phyloP scores from a whole-genome alignment of 2,113 vertebrate species.

The Epinephelus lanceolatus region DNA sequence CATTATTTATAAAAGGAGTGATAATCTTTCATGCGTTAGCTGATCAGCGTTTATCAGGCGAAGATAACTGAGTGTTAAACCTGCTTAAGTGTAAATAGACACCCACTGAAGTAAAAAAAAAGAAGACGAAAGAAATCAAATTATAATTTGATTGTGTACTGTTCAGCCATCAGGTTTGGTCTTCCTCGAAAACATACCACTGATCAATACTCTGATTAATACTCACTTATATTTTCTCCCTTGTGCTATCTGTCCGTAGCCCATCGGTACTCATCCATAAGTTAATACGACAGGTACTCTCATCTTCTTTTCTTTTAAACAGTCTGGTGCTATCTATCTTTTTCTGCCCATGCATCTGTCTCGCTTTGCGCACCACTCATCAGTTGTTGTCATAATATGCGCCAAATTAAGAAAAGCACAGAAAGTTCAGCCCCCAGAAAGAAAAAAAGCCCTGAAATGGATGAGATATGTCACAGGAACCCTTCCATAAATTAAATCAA shows the following conservation, averaged over 20 bases:
- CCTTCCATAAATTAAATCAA: slow-evolving; percentile 43
- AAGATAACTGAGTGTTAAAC: slow-evolving; percentile 14
- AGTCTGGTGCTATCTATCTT: background rate
- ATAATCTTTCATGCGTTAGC: slow-evolving; percentile 11
- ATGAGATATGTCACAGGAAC: slow-evolving; percentile 30
- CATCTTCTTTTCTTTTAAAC: background rate
- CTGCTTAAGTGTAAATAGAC: background rate
- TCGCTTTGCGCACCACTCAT: background rate
- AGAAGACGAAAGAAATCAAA: background rate
- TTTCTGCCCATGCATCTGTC: background rate
- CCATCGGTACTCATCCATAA: background rate
- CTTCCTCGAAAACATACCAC: slow-evolving; percentile 12
- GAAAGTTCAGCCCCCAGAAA: background rate
- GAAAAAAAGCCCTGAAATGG: background rate
- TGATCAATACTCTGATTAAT: slow-evolving; percentile 12
- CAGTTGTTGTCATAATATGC: slow-evolving; percentile 17
- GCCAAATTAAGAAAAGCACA: slow-evolving; percentile 2
- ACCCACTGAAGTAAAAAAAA: background rate
- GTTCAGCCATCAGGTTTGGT: slow-evolving; percentile 16
- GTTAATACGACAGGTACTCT: background rate
- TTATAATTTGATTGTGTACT: background rate
- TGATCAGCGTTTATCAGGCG: slow-evolving; percentile 29
- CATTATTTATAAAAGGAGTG: slow-evolving; percentile 34
- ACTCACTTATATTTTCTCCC: background rate
- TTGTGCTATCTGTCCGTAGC: background rate